Conservation (phyloP, 2,888 invertebrate genomes). For the Chaetoderma sp. region DNA sequence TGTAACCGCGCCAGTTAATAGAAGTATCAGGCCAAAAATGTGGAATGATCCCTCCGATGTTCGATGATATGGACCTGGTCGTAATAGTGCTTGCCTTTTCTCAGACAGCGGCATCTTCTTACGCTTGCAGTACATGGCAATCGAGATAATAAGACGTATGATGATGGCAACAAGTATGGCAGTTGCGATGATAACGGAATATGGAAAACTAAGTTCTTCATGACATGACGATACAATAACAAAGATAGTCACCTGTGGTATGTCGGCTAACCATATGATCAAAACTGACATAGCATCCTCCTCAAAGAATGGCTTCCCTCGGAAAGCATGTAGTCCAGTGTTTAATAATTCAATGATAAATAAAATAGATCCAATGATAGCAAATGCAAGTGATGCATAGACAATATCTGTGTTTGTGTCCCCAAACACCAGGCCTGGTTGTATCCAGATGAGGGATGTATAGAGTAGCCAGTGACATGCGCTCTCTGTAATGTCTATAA, state of each 20-base stretch:
- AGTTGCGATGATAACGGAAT: constrained; percentile 15
- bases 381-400: background rate
- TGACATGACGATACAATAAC: constrained; percentile 15
- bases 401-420: background rate
- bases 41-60: constrained; percentile 42
- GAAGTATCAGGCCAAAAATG: constrained; percentile 48
- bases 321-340: constrained; percentile 7
- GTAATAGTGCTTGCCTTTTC: constrained; percentile 19
- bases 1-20: constrained; percentile 42
- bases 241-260: constrained; percentile 24
- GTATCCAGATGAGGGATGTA: constrained; percentile 10
- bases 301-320: background rate
- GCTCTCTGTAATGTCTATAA: background rate
- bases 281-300: constrained; percentile 3
- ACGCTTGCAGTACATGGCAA: constrained; percentile 26
- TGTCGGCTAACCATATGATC: constrained; percentile 20
- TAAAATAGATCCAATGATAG: constrained; percentile 15
- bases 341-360: constrained; percentile 11
- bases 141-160: constrained; percentile 20
- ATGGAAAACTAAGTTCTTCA: constrained; percentile 19
- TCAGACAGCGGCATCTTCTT: background rate
- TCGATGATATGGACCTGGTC: no score
- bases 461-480: constrained; percentile 25
- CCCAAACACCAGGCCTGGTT: constrained; percentile 25
- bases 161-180: constrained; percentile 7